Evolutionary conservation across 2,113 vertebrate species (phyloP), one percentile per base, ranked within the genome.

Genomic region (Dasypus novemcinctus): DNA sequence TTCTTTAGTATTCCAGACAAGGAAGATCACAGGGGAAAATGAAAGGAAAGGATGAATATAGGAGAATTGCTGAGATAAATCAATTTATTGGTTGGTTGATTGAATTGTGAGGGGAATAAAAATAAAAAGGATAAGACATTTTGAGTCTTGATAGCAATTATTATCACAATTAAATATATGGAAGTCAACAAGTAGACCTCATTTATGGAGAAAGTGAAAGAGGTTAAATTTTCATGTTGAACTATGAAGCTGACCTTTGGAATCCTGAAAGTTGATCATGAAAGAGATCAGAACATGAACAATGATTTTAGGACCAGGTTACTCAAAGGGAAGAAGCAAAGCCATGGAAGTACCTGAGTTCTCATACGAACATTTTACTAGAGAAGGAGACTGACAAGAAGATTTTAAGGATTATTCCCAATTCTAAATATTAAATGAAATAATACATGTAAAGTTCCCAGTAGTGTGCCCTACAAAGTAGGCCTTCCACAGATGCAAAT

Each of bases 251-350:
- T 49, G 57, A 81, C 2, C 20, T 64, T 71, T 90, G 5, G 46
- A 57, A 33, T 52, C 15, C 57, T 38, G 7, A 41, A 71, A 76
- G 11, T 5, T 49, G 9, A 52, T n/a, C 6, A 4, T 49, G 5
- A 61, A 43, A 89, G 7, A 23, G 4, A 25, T 78, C 31, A 87
- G 7, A 89, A 84, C 0, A 15, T 0, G 5, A 75, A 5, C 2
- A 66, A 41, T 52, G 12, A 2, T 21, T 68, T 18, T 36, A 15
- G 7, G 15, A 5, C 0, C 23, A 38, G 43, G 25, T 57, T 9
- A 41, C 0, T 1, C 8, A 14, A 52, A 68, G 6, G 13, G 36
- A 29, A 2, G 0, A 3, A 3, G 2, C 31, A 1, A 71, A 92
- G 27, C 4, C 29, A 46, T 1, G 29, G 0, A 15, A 11, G 1